Base-by-base conservation (phyloP, 2,888 invertebrate species). In the Leptinotarsa haldemani region DNA sequence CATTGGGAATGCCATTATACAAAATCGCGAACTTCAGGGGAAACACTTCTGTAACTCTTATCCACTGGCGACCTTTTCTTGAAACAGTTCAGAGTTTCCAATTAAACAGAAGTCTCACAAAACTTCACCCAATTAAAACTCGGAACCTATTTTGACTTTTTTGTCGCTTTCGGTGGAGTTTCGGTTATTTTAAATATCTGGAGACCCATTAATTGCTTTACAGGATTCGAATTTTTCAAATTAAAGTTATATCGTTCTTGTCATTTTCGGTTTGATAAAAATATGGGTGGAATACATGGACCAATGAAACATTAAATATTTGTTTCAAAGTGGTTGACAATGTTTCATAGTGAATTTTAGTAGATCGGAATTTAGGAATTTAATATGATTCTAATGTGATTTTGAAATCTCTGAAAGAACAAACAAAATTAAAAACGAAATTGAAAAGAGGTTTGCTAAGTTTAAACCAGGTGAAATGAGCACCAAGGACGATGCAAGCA, bases 11-110 rank as follows among this genome's bases (percentile, higher is more conserved):
- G 56, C 56, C 22, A 56, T 56, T 56, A 56, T 56, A 56, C 22
- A 56, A 56, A 56, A 56, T 22, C 3, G 46, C 22, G 20, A 65
- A 65, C 65, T 65, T 20, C 65, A 46, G 13, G 56, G 56, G 20
- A 40, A 16, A 47, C 46, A 47, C 65, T 65, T 46, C 48, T 25
- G 65, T 20, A 46, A 48, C 47, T 65, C 47, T 48, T 65, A 48
- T 65, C 65, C 65, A 46, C 65, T 22, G 16, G 65, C n/a, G 65
- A 46, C 65, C 65, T 46, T 47, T 65, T 65, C 65, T 46, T 48
- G 47, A 65, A 65, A 65, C 46, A 48, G 48, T 65, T 47, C 65
- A 18, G 47, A 65, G 18, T 65, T 65, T 47, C 46, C 65, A 65
- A 65, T 65, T 65, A 65, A 65, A 40, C 40, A 65, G 22, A 65